phyloP scores from a whole-genome alignment of 1,140 invertebrate genomes.

The Drosophila repletoides region DNA sequence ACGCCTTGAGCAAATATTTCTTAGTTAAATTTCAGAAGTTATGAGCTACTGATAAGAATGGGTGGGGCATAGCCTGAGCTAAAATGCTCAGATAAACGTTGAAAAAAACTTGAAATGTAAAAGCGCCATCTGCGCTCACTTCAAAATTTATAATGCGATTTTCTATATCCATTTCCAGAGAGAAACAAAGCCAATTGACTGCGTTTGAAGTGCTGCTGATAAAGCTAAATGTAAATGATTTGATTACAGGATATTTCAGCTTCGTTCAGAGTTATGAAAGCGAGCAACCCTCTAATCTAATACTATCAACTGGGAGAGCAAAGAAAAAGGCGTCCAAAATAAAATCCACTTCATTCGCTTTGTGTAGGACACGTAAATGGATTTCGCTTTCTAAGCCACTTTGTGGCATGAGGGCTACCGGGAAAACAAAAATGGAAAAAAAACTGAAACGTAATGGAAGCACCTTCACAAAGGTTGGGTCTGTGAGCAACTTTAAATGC shows the following conservation, averaged over 20 bases:
- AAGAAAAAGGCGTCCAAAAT: conserved; percentile 13
- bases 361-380: conserved; percentile 32
- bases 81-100: neutral
- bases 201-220: conserved; percentile 26
- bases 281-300: conserved; percentile 21
- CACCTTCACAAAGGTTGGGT: neutral
- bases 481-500: conserved; percentile 26
- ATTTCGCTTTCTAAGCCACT: conserved; percentile 44
- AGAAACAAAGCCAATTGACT: neutral
- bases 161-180: neutral
- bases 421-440: neutral
- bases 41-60: too few relatives aligned
- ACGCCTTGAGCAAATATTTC: too few relatives aligned
- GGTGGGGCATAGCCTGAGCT: neutral
- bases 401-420: conserved; percentile 20
- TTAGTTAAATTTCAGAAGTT: too few relatives aligned
- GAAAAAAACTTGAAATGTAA: neutral
- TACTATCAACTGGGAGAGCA: neutral
- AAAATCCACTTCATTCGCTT: conserved; percentile 37
- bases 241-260: conserved; percentile 30
- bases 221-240: conserved; percentile 1
- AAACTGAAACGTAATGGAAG: too few relatives aligned
- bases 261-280: conserved; percentile 32
- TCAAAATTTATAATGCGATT: neutral
- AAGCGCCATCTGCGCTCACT: neutral